Base-by-base conservation (phyloP, 2,888 invertebrate genomes). In the Eupeodes luniger region DNA sequence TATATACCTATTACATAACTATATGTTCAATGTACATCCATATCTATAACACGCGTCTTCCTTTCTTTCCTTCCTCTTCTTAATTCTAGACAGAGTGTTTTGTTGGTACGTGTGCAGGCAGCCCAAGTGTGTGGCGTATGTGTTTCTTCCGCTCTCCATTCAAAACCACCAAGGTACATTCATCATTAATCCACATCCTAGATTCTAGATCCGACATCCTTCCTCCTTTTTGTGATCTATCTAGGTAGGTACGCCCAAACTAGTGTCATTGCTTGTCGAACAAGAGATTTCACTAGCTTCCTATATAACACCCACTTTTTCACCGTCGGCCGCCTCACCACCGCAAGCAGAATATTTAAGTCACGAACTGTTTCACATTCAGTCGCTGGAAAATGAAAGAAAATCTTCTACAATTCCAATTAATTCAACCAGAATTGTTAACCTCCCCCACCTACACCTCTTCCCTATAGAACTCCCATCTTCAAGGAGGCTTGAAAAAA, bases 161-260 rank as follows among this genome's bases (percentile, higher is more conserved):
- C 61, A 69, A 62, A 62, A 36, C 7, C 53, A 36, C 53, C 57
- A 40, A 53, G 40, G 59, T 47, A 62, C 85, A 82, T 82, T 86
- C 82, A 79, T 82, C 82, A 82, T 86, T 82, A 79, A 81, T 86
- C 82, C 82, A 69, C 85, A 82, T 82, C 75, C 85, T 64, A 74
- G 44, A 82, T 82, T 69, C 85, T 64, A 74, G 44, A 75, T 69
- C 78, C 78, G 51, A 69, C 82, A 82, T 75, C 74, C 70, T 69
- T 66, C 66, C 27, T 70, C 5, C 44, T 14, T 44, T 14, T 57
- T 40, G 19, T 70, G 44, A 57, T 16, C 6, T 40, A 40, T 9
- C 6, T 3, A 27, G 1, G 27, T 27, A 57, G 40, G 19, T 53
- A 27, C 14, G 6, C 59, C n/a, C 36, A 5, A 57, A 16, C n/a